Evolutionary conservation across 2,888 invertebrate species (phyloP).

Genomic region (Scaptomyza polygonia): DNA sequence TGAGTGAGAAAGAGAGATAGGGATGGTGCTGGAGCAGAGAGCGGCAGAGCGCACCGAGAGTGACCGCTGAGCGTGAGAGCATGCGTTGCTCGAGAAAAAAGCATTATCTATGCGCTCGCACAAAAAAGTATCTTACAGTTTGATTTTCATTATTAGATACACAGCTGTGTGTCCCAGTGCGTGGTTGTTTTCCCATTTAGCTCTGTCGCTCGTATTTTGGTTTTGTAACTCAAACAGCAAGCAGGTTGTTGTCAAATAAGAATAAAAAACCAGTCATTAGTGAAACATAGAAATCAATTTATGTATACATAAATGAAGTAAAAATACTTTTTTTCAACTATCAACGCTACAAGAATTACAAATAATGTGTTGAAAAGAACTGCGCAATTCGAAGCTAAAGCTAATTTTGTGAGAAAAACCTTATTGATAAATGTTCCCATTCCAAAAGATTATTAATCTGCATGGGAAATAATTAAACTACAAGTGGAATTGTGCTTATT

Average conservation of each 20-base stretch:
- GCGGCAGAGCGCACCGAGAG: slow-evolving; percentile 13
- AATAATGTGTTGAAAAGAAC: not conserved
- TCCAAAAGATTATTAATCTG: slow-evolving; percentile 31
- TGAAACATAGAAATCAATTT: slow-evolving; percentile 3
- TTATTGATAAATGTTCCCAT: slow-evolving; percentile 2
- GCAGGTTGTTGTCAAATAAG: slow-evolving; percentile 70
- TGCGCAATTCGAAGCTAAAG: slow-evolving; percentile 15
- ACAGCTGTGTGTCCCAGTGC: slow-evolving; percentile 62
- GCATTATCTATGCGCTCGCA: slow-evolving; percentile 53
- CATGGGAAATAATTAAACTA: slow-evolving; percentile 60
- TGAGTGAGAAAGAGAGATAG: slow-evolving; percentile 7
- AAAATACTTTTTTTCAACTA: not conserved
- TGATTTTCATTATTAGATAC: slow-evolving; percentile 75
- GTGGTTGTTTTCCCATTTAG: slow-evolving; percentile 38
- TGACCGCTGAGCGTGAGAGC: slow-evolving; percentile 43
- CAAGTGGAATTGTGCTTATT: slow-evolving; percentile 30
- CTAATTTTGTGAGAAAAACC: not conserved
- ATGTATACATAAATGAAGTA: not conserved
- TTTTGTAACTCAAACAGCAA: slow-evolving; percentile 41
- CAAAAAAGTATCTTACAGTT: slow-evolving; percentile 54
- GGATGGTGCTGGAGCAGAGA: not conserved
- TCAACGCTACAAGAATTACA: not conserved
- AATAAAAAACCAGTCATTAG: slow-evolving; percentile 8
- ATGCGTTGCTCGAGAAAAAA: slow-evolving; percentile 59
- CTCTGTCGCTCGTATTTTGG: slow-evolving; percentile 35